These are phyloP conservation scores for Pectinophora gossypiella DNA, from an alignment of 1,140 invertebrate genomes.

Conservation along the genomic window DNA sequence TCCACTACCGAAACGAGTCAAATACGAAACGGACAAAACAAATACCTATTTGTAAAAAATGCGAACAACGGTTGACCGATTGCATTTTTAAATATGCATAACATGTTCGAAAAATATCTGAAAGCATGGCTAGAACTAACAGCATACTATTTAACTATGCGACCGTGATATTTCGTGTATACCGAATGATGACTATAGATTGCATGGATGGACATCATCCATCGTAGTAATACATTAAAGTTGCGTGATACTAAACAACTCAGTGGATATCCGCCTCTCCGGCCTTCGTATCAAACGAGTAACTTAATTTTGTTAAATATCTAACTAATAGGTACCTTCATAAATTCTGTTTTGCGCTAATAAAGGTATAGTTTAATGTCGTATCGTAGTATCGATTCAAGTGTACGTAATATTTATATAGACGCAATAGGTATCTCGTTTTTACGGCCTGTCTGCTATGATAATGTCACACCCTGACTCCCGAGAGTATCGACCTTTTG, in stretches of 20 bases:
- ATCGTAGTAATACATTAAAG: neutral
- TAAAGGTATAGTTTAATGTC: no score
- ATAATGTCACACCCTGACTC: neutral
- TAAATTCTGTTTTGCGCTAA: no score
- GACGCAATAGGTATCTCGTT: neutral
- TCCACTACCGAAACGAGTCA: no score
- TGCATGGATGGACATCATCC: neutral
- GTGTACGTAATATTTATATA: neutral
- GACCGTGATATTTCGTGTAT: no score
- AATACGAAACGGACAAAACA: no score
- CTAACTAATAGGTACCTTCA: neutral
- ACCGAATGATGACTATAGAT: no score
- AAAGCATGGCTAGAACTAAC: no score
- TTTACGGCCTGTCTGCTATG: neutral
- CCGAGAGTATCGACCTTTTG: neutral
- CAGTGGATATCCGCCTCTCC: neutral
- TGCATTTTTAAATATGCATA: no score
- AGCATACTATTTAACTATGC: no score
- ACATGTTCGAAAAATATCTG: no score
- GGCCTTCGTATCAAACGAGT: neutral
- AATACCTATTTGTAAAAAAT: no score
- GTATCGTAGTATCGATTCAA: neutral
- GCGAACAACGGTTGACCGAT: no score
- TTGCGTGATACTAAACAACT: neutral
- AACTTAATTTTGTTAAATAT: neutral